Evolutionary conservation across 2,888 invertebrate genomes (phyloP).

Genomic region (Venustoraphidia nigricollis): DNA sequence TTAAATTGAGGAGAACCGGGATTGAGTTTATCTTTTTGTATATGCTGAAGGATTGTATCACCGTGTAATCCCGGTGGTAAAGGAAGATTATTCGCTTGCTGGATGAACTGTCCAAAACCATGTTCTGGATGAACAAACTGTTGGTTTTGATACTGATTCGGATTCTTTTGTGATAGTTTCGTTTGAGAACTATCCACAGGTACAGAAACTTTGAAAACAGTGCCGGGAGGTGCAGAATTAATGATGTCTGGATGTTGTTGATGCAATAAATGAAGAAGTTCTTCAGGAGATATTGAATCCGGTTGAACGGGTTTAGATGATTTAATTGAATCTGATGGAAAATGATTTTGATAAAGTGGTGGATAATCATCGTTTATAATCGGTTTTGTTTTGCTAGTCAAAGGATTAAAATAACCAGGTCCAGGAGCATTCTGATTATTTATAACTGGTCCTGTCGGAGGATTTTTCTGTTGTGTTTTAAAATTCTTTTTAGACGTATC

Average conservation of each 20-base stretch:
- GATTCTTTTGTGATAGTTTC: conserved; percentile 6
- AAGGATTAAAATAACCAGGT: conserved; percentile 25
- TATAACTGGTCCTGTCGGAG: not conserved
- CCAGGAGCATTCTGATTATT: conserved; percentile 11
- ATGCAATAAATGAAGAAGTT: conserved; percentile 25
- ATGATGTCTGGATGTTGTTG: conserved; percentile 27
- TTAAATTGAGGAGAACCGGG: no score
- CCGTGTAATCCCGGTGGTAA: no score
- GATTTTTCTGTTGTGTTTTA: not conserved
- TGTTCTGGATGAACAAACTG: conserved; percentile 12
- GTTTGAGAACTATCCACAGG: conserved; percentile 10
- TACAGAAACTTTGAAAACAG: conserved; percentile 25
- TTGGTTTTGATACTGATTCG: not conserved
- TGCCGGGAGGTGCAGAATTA: conserved; percentile 24
- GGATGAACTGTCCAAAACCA: not conserved
- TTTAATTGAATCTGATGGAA: conserved; percentile 1
- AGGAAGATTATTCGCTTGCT: conserved; percentile 4
- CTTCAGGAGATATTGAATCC: conserved; percentile 17
- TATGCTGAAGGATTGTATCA: no score
- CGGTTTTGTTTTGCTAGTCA: conserved; percentile 10
- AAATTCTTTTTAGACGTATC: no score
- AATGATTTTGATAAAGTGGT: conserved; percentile 2
- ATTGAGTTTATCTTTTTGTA: no score
- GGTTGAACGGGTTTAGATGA: not conserved
- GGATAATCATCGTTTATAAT: not conserved